Evolutionary conservation across 2,888 invertebrate species (phyloP).

Genomic region (Harmothoe impar): DNA sequence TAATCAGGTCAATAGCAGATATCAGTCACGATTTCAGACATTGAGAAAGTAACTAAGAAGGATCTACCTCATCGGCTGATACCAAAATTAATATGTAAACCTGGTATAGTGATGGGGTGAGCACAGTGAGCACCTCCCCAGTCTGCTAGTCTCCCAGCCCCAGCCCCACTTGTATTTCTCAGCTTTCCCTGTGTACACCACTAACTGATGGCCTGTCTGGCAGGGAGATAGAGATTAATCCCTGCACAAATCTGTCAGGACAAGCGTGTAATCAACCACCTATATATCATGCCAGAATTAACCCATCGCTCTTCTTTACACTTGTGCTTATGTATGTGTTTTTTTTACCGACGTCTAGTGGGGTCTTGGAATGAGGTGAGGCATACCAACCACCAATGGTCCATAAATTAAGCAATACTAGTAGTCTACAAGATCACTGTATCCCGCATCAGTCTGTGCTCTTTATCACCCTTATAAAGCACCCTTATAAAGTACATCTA

Average conservation of each 20-base stretch:
- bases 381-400: background rate
- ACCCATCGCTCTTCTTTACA: background rate
- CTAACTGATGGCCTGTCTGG: background rate
- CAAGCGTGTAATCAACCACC: conserved; percentile 13
- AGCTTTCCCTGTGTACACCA: background rate
- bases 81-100: too few species aligned
- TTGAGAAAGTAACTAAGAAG: too few species aligned
- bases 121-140: background rate
- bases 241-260: background rate
- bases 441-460: background rate
- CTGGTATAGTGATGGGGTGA: background rate
- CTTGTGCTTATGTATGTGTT: background rate
- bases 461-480: background rate
- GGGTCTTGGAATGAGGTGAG: background rate
- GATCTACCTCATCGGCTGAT: too few species aligned
- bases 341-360: background rate
- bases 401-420: background rate
- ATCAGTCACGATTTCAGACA: too few species aligned
- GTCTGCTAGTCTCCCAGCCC: too few species aligned
- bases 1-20: too few species aligned
- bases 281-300: background rate
- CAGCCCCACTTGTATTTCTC: too few species aligned
- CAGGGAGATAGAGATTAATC: background rate
- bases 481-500: too few species aligned
- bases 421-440: background rate